These are phyloP conservation scores for Conopomorpha cramerella DNA, from an alignment of 1,140 invertebrate genomes.

Conservation along the genomic window DNA sequence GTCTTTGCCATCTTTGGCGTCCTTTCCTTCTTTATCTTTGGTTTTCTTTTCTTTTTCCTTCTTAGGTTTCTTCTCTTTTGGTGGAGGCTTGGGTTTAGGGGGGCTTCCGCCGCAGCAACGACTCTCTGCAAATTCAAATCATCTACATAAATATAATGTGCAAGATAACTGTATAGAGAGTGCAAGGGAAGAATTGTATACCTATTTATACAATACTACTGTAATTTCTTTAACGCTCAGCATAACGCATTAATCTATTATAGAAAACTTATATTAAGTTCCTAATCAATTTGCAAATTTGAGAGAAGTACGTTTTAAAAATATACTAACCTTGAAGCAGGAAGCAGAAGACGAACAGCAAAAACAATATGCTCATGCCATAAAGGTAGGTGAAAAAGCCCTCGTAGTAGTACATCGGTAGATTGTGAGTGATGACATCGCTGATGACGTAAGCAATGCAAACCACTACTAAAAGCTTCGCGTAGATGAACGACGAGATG, in stretches of 20 bases:
- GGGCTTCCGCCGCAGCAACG: slow-evolving; percentile 75
- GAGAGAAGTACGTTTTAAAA: too few species aligned
- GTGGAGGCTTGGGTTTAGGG: slow-evolving; percentile 69
- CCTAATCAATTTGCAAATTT: too few species aligned
- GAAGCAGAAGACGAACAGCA: slow-evolving; percentile 96
- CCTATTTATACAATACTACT: too few species aligned
- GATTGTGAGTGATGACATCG: slow-evolving; percentile 89
- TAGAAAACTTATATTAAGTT: too few species aligned
- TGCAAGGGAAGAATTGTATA: too few species aligned
- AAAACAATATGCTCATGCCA: slow-evolving; percentile 91
- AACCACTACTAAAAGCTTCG: slow-evolving; percentile 87
- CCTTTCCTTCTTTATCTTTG: slow-evolving; percentile 63
- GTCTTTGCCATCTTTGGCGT: slow-evolving; percentile 54
- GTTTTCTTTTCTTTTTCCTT: slow-evolving; percentile 74
- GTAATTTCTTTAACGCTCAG: too few species aligned
- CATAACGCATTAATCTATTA: too few species aligned
- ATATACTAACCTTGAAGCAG: slow-evolving; percentile 74
- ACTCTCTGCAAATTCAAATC: too few species aligned
- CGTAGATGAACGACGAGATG: slow-evolving; percentile 92
- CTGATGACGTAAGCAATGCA: slow-evolving; percentile 92
- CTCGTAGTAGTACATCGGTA: slow-evolving; percentile 91
- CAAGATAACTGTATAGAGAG: too few species aligned
- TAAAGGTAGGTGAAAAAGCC: slow-evolving; percentile 98
- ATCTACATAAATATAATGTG: too few species aligned
- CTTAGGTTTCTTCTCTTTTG: slow-evolving; percentile 75